These are phyloP conservation scores for Epinotia nisella DNA, from an alignment of 2,888 invertebrate species.

Conservation along the genomic window DNA sequence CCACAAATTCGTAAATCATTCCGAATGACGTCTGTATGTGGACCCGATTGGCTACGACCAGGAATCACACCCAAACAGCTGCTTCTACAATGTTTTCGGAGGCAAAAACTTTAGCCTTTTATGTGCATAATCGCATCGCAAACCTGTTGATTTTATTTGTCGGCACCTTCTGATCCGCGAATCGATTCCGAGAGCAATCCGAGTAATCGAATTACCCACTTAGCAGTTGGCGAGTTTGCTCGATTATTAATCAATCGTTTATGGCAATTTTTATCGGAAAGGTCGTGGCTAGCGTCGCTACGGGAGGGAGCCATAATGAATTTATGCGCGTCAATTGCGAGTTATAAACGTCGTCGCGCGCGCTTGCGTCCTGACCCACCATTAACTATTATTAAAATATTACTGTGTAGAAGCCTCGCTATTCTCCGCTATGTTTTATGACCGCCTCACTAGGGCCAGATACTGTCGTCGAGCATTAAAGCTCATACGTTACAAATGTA, in stretches of 20 bases:
- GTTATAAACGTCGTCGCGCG: slow-evolving; percentile 80
- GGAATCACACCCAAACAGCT: slow-evolving; percentile 68
- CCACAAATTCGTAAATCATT: slow-evolving; percentile 74
- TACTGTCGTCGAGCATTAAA: slow-evolving; percentile 81
- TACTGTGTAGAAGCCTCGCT: slow-evolving; percentile 77
- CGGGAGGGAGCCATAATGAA: slow-evolving; percentile 72
- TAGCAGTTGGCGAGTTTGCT: slow-evolving; percentile 42
- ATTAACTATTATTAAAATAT: slow-evolving; percentile 85
- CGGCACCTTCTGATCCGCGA: slow-evolving; percentile 56
- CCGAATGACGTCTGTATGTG: slow-evolving; percentile 75
- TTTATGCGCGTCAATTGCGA: slow-evolving; percentile 78
- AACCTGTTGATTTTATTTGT: slow-evolving; percentile 61
- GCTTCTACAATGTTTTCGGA: slow-evolving; percentile 66
- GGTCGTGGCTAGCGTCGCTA: slow-evolving; percentile 63
- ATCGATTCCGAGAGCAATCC: slow-evolving; percentile 37
- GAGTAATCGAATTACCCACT: slow-evolving; percentile 43
- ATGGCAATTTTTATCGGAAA: slow-evolving; percentile 64
- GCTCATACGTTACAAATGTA: slow-evolving; percentile 78
- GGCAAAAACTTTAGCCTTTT: slow-evolving; percentile 67
- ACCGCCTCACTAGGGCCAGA: slow-evolving; percentile 68
- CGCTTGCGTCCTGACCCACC: slow-evolving; percentile 77
- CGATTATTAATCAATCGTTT: slow-evolving; percentile 58
- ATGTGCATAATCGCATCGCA: slow-evolving; percentile 63
- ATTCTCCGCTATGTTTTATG: slow-evolving; percentile 82
- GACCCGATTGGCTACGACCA: slow-evolving; percentile 63